phyloP scores from a whole-genome alignment of 2,888 invertebrate species.

The Nysson spinosus region DNA sequence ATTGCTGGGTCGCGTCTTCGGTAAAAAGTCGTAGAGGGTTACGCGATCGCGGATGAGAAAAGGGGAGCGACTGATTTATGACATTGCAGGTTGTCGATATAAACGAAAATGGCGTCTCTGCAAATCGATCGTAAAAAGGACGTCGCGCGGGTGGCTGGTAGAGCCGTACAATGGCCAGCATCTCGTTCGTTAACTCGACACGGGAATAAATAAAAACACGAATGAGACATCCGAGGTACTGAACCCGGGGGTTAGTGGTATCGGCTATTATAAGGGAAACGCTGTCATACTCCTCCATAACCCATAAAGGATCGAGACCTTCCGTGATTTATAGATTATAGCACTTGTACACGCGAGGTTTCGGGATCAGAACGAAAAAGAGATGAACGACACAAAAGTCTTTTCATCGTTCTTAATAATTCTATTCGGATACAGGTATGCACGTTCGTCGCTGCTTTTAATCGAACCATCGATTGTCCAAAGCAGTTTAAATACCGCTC shows the following conservation, averaged over 20 bases:
- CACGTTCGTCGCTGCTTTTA: neutral
- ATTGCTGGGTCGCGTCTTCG: slow-evolving; percentile 31
- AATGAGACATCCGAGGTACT: slow-evolving; percentile 45
- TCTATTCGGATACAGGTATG: slow-evolving; percentile 13
- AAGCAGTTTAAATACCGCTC: neutral
- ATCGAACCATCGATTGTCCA: slow-evolving; percentile 5
- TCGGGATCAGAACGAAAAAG: slow-evolving; percentile 42
- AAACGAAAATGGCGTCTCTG: slow-evolving; percentile 61
- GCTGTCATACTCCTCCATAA: slow-evolving; percentile 53
- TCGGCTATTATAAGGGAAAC: slow-evolving; percentile 42
- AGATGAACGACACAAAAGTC: slow-evolving; percentile 48
- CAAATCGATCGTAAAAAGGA: slow-evolving; percentile 60
- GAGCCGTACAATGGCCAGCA: slow-evolving; percentile 54
- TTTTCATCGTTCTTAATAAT: slow-evolving; percentile 40
- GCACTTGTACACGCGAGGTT: slow-evolving; percentile 64
- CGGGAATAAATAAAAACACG: slow-evolving; percentile 63
- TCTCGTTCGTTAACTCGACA: slow-evolving; percentile 58
- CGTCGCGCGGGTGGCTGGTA: slow-evolving; percentile 42
- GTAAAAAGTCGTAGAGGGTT: slow-evolving; percentile 47
- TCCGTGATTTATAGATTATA: slow-evolving; percentile 71
- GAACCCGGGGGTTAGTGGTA: slow-evolving; percentile 34
- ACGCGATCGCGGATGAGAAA: slow-evolving; percentile 24
- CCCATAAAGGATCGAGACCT: slow-evolving; percentile 65
- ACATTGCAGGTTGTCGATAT: slow-evolving; percentile 56
- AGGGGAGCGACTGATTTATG: slow-evolving; percentile 56